A percentile compares a stretch with the other conserved stretches of the same genome.
phyloP scores from a whole-genome alignment of 2,113 vertebrate species.

The Prochilodus magdalenae region DNA sequence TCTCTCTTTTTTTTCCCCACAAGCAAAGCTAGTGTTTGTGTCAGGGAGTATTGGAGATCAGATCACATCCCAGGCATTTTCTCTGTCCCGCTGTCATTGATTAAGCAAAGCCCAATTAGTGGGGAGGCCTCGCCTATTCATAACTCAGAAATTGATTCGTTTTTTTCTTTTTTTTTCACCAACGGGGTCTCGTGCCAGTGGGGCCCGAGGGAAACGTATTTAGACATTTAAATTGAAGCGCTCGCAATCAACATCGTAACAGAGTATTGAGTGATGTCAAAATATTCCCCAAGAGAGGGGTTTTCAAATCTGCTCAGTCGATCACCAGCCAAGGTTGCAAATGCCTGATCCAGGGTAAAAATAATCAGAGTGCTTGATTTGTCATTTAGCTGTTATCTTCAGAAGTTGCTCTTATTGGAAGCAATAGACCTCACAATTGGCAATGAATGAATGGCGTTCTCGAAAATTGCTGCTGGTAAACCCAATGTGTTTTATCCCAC shows the following conservation, averaged over 20 bases:
- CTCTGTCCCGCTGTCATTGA: constrained; percentile 52
- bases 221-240: constrained; percentile 34
- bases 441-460: too few species aligned
- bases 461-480: too few species aligned
- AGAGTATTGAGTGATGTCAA: constrained; percentile 45
- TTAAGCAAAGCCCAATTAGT: constrained; percentile 61
- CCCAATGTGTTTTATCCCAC: too few species aligned
- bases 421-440: neutral
- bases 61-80: constrained; percentile 42
- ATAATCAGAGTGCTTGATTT: neutral
- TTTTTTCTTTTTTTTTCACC: constrained; percentile 25
- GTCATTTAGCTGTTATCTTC: neutral
- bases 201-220: neutral
- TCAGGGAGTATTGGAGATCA: constrained; percentile 48
- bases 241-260: constrained; percentile 43
- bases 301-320: neutral
- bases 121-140: constrained; percentile 47
- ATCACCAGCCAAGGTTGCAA: neutral
- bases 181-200: constrained; percentile 15
- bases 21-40: constrained; percentile 38
- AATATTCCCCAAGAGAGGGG: constrained; percentile 13
- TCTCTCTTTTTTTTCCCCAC: constrained; percentile 25
- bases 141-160: constrained; percentile 52
- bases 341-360: neutral
- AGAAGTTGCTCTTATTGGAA: neutral